Conservation (phyloP, 1,140 invertebrate genomes). For the Cyclina sinensis region DNA sequence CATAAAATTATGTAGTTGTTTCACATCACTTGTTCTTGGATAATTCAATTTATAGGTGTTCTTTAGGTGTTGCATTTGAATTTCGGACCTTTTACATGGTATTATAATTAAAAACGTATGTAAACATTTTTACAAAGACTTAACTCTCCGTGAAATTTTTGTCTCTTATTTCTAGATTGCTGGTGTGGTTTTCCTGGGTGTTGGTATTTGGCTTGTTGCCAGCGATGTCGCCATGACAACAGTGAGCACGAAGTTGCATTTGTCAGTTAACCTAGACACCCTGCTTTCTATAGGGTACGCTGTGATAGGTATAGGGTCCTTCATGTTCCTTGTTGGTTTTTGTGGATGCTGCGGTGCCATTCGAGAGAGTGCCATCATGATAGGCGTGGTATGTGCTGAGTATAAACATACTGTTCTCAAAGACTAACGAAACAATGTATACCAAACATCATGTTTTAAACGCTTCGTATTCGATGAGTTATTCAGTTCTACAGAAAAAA, state of each 20-base stretch:
- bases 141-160: neutral
- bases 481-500: too few relatives aligned
- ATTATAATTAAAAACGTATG: too few relatives aligned
- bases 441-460: too few relatives aligned
- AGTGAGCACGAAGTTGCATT: conserved; percentile 82
- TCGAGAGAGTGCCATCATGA: conserved; percentile 94
- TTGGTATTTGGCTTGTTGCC: conserved; percentile 92
- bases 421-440: too few relatives aligned
- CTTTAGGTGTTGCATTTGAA: too few relatives aligned
- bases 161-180: conserved; percentile 88
- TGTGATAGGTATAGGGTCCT: conserved; percentile 91
- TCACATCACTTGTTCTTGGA: too few relatives aligned
- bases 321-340: conserved; percentile 95
- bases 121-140: too few relatives aligned
- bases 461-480: too few relatives aligned
- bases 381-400: conserved; percentile 91
- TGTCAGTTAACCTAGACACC: conserved; percentile 87
- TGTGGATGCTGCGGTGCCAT: conserved; percentile 96
- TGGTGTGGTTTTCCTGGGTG: conserved; percentile 90
- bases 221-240: conserved; percentile 90
- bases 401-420: too few relatives aligned
- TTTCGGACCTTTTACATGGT: too few relatives aligned
- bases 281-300: conserved; percentile 86
- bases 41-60: too few relatives aligned
- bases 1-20: too few relatives aligned